These are phyloP conservation scores for Bombus waltoni DNA, from an alignment of 1,140 invertebrate species.

Conservation along the genomic window DNA sequence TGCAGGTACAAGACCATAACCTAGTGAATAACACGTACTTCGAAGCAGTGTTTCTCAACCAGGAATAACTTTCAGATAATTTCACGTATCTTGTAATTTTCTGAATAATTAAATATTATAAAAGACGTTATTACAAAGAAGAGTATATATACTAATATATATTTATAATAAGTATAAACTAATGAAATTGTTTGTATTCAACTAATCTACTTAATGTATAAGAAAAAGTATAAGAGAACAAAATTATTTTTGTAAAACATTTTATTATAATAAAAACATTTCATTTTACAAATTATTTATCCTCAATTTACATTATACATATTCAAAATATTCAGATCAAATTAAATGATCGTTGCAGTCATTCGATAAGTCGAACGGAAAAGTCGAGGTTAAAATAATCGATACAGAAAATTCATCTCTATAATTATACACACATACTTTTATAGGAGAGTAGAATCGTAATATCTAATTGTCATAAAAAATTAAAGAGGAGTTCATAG, in stretches of 20 bases:
- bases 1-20: background rate
- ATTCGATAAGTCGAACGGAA: conserved; percentile 21
- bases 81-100: background rate
- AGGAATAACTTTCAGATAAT: background rate
- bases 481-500: background rate
- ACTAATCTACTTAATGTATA: background rate
- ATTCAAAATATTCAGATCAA: background rate
- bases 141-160: background rate
- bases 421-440: background rate
- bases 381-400: background rate
- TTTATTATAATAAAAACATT: background rate
- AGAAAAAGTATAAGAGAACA: background rate
- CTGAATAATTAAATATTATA: background rate
- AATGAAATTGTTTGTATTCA: background rate
- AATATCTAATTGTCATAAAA: conserved; percentile 16
- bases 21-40: background rate
- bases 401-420: background rate
- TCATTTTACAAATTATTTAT: background rate
- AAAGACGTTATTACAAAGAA: background rate
- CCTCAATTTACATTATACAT: background rate
- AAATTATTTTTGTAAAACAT: background rate
- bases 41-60: conserved; percentile 5
- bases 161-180: too few relatives aligned
- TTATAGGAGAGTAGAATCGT: conserved; percentile 1
- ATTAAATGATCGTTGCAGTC: background rate